A percentile compares a stretch with the other conserved stretches of the same genome.
Conservation (phyloP, 2,888 invertebrate species). For the Taphrorychus bicolor region DNA sequence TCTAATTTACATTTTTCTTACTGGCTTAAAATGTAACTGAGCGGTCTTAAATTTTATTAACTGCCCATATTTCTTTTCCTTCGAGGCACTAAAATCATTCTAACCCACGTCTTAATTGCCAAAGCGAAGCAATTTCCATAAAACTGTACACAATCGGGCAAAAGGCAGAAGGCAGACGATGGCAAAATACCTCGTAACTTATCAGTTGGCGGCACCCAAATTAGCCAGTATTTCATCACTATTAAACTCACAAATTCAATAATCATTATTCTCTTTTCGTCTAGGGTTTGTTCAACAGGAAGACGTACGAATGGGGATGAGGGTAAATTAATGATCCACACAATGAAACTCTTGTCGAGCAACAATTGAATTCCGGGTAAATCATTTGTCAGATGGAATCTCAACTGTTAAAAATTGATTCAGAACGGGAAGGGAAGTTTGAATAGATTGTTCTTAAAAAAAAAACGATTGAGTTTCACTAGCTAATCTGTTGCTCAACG, state of each 20-base stretch:
- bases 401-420: conserved; percentile 60
- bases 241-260: conserved; percentile 31
- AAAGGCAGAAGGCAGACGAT: neutral
- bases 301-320: conserved; percentile 32
- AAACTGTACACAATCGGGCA: neutral
- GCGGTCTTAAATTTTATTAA: conserved; percentile 56
- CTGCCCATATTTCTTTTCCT: conserved; percentile 38
- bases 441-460: neutral
- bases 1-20: conserved; percentile 58
- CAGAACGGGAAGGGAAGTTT: neutral
- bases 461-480: neutral
- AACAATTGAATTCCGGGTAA: conserved; percentile 46
- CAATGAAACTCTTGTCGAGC: conserved; percentile 45
- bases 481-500: neutral
- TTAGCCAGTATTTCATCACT: conserved; percentile 5
- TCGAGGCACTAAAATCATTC: conserved; percentile 9
- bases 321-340: conserved; percentile 45
- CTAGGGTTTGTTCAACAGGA: conserved; percentile 8
- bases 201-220: neutral
- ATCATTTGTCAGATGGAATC: conserved; percentile 58
- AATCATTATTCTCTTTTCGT: conserved; percentile 29
- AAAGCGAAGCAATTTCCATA: neutral
- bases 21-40: conserved; percentile 54
- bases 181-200: neutral
- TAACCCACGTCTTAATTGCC: conserved; percentile 15